Evolutionary conservation across 1,140 invertebrate species (phyloP), one percentile per base, ranked within the genome.

Genomic region (Pseudoatta argentina): DNA sequence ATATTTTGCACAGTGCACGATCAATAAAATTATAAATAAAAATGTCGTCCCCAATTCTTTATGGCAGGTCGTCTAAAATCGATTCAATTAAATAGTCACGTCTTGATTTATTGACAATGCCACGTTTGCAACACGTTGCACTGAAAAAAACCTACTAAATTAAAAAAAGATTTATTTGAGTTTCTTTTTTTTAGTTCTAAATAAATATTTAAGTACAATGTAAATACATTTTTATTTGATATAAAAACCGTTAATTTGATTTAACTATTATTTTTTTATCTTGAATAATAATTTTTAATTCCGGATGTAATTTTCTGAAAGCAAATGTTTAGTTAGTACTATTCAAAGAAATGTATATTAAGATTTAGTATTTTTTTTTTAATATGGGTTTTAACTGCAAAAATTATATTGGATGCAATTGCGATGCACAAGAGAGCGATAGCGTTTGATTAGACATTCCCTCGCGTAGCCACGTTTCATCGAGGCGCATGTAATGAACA

Each of bases 361-460:
- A 44, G 8, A 44, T 44, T 44, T 44, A 44, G 2, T 44, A 44
- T 44, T 44, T 55, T 55, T 53, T 55, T 55, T 34, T 30, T 7
- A 44, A 44, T 44, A 44, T 44, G 8, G 1, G 7, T 4, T 21
- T 61, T 6, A 24, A 12, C 21, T 21, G 27, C 24, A 4, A n/a
- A 18, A 30, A 34, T 64, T 51, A 16, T 18, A 7, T 53, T 5
- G 5, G 10, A 73, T 55, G 18, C 21, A 55, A n/a, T 55, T 57
- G 51, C 27, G 18, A 66, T 21, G n/a, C 8, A 14, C 27, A 0
- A 24, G n/a, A 21, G 55, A 72, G 12, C 78, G 39, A 51, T 51
- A 61, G 14, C 8, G 21, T 27, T 83, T 30, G 59, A 63, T 75
- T 63, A 61, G 39, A 59, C 34, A 71, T 71, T 59, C 61, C 24